phyloP scores from a whole-genome alignment of 2,888 invertebrate genomes.

The Bombylius major region DNA sequence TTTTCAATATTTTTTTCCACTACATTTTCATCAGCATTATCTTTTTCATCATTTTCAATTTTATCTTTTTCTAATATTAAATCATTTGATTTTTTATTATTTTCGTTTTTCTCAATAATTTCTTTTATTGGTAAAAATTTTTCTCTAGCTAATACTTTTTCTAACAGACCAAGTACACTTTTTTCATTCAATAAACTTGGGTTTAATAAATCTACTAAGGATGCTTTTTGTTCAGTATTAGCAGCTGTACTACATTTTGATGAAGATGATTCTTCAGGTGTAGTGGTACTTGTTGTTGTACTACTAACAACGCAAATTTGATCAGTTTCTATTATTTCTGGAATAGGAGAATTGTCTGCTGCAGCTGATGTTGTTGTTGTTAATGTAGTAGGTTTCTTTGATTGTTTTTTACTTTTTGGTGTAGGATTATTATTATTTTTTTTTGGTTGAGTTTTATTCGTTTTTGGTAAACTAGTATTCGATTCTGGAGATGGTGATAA shows the following conservation, averaged over 20 bases:
- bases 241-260: not conserved
- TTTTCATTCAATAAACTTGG: conserved; percentile 18
- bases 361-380: no score
- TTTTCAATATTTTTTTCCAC: conserved; percentile 16
- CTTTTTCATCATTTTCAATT: not conserved
- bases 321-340: conserved; percentile 2
- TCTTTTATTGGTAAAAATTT: conserved; percentile 22
- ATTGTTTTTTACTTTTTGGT: no score
- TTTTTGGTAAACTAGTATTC: no score
- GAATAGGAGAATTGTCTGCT: no score
- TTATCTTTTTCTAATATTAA: not conserved
- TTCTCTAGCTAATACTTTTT: conserved; percentile 22
- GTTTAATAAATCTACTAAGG: conserved; percentile 21
- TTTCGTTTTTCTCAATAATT: conserved; percentile 14
- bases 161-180: conserved; percentile 20
- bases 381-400: no score
- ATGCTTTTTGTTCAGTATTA: conserved; percentile 12
- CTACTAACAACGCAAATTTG: conserved; percentile 21
- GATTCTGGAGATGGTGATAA: no score
- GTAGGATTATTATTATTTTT: no score
- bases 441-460: no score
- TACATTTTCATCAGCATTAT: not conserved
- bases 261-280: not conserved
- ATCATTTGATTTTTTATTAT: not conserved
- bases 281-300: conserved; percentile 13